Percentiles rank a stretch among this genome's conserved stretches.
phyloP scores from a whole-genome alignment of 2,888 invertebrate species.

The Hetaerina titia region DNA sequence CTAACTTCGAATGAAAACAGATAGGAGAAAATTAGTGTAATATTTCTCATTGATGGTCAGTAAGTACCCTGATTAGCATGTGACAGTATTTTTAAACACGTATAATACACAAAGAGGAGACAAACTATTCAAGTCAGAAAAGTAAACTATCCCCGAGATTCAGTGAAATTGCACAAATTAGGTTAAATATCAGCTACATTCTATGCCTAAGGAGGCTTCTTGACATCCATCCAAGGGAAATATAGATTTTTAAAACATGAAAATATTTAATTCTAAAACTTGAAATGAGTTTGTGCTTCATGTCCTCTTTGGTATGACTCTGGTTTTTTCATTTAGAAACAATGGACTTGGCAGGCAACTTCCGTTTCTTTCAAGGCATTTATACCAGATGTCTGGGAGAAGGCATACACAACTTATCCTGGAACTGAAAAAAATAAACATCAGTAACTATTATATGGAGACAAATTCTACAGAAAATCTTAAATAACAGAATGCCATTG shows the following conservation, averaged over 20 bases:
- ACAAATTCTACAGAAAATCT: not conserved
- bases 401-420: not conserved
- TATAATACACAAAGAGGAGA: conserved; percentile 7
- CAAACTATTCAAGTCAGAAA: conserved; percentile 19
- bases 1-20: not conserved
- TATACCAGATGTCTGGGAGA: not conserved
- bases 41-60: conserved; percentile 39
- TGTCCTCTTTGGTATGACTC: conserved; percentile 59
- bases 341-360: conserved; percentile 29
- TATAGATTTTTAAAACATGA: not conserved
- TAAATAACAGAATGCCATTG: too few species aligned
- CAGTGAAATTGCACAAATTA: conserved; percentile 47
- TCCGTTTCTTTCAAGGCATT: conserved; percentile 12
- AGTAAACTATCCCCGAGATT: conserved; percentile 59
- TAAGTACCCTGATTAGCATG: conserved; percentile 43
- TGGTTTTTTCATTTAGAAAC: conserved; percentile 1
- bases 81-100: not conserved
- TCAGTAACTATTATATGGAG: not conserved
- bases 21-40: not conserved
- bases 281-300: conserved; percentile 46
- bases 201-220: not conserved
- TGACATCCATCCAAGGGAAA: not conserved
- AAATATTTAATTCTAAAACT: not conserved
- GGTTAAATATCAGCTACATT: not conserved
- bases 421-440: conserved; percentile 6